A percentile compares a stretch with the other conserved stretches of the same genome.
Evolutionary conservation across 1,140 invertebrate species (phyloP).

Genomic region (Neocloeon triangulifer): DNA sequence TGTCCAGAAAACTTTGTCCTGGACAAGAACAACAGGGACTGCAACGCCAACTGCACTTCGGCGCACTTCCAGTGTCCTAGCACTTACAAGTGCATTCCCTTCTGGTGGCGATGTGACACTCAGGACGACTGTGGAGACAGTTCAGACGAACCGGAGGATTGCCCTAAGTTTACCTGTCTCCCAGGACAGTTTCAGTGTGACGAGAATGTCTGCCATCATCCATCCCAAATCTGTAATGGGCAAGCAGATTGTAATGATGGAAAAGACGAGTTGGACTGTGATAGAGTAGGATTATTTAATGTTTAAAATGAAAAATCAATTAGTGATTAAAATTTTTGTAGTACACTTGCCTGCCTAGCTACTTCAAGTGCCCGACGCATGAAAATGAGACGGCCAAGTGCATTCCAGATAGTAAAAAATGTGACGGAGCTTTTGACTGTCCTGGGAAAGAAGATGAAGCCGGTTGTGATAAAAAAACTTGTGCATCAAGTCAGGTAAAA

Average conservation of each 20-base stretch:
- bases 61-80: constrained; percentile 53
- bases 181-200: constrained; percentile 60
- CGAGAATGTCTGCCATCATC: constrained; percentile 38
- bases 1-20: constrained; percentile 65
- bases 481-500: constrained; percentile 29
- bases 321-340: constrained; percentile 8
- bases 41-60: constrained; percentile 52
- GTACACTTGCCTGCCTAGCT: constrained; percentile 23
- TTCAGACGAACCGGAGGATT: constrained; percentile 47
- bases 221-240: constrained; percentile 32
- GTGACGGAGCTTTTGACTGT: constrained; percentile 22
- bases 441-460: constrained; percentile 38
- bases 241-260: constrained; percentile 24
- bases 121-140: constrained; percentile 59
- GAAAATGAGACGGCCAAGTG: constrained; percentile 16
- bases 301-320: not conserved
- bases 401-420: constrained; percentile 20
- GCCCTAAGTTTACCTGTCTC: constrained; percentile 43
- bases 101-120: constrained; percentile 35
- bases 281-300: constrained; percentile 16
- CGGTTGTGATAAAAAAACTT: constrained; percentile 34
- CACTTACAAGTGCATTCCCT: constrained; percentile 46
- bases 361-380: constrained; percentile 24
- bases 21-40: constrained; percentile 34
- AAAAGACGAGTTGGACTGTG: constrained; percentile 26